Evolutionary conservation across 2,797 vertebrate genomes (phyloP).

Genomic region (Hephaestus fuliginosus): DNA sequence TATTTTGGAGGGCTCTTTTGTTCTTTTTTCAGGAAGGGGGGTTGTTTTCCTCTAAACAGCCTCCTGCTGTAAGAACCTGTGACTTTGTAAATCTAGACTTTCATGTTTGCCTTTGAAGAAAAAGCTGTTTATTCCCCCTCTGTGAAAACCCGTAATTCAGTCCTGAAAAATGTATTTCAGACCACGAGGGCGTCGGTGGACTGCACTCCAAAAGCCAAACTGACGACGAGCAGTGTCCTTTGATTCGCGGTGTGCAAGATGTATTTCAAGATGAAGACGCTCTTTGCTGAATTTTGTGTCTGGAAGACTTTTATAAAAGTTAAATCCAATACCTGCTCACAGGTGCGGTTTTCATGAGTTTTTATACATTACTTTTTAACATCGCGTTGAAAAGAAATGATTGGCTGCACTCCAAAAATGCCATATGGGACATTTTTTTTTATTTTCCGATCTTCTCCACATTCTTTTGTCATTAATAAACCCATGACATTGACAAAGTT

Average conservation of each 20-base stretch:
- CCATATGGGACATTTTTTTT: background rate
- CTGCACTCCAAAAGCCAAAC: background rate
- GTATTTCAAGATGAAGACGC: conserved; percentile 17
- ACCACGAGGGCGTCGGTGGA: conserved; percentile 12
- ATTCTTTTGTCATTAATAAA: background rate
- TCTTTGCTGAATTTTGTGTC: conserved; percentile 14
- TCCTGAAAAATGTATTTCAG: background rate
- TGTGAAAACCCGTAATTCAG: conserved; percentile 14
- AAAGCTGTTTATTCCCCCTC: conserved; percentile 25
- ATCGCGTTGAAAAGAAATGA: background rate
- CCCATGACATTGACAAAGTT: background rate
- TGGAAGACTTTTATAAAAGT: background rate
- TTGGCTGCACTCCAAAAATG: background rate
- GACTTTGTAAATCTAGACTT: conserved; percentile 38
- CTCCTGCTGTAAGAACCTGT: background rate
- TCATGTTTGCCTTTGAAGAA: conserved; percentile 55
- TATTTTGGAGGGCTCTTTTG: background rate
- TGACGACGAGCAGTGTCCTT: conserved; percentile 10
- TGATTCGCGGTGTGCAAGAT: background rate
- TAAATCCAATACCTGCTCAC: background rate
- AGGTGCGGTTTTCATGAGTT: background rate
- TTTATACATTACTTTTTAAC: background rate
- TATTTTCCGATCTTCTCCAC: background rate
- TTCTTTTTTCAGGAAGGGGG: background rate
- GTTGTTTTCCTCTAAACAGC: background rate